A percentile compares a stretch with the other conserved stretches of the same genome.
These are phyloP conservation scores for Hetaerina titia DNA, from an alignment of 2,888 invertebrate species.

Conservation along the genomic window DNA sequence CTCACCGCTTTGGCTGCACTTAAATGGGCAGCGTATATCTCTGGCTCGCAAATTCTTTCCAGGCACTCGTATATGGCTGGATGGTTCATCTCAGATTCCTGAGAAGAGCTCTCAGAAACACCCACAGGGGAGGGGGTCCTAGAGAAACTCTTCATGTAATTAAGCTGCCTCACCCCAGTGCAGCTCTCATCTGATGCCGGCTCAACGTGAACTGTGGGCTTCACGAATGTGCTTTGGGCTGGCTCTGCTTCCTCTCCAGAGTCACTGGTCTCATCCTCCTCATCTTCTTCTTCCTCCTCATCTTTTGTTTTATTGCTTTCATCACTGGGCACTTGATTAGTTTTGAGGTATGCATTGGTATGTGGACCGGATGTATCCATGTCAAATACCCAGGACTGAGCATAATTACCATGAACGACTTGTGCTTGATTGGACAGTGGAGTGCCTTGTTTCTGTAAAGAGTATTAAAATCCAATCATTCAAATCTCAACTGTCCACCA, in stretches of 20 bases:
- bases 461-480: not conserved
- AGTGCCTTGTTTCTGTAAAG: conserved; percentile 58
- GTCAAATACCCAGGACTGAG: conserved; percentile 80
- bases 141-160: conserved; percentile 79
- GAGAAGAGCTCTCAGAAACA: conserved; percentile 75
- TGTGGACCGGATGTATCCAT: conserved; percentile 73
- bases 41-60: conserved; percentile 77
- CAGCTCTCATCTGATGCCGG: conserved; percentile 77
- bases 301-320: conserved; percentile 51
- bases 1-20: conserved; percentile 75
- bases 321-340: conserved; percentile 45
- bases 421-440: conserved; percentile 59
- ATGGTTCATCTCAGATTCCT: conserved; percentile 74
- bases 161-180: conserved; percentile 77
- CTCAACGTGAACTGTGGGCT: conserved; percentile 72
- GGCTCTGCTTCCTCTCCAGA: conserved; percentile 54
- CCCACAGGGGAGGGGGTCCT: conserved; percentile 78
- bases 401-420: conserved; percentile 74
- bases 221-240: conserved; percentile 41
- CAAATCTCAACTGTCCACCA: not conserved
- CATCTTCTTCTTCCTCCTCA: conserved; percentile 53
- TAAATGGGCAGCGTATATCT: conserved; percentile 77
- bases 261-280: conserved; percentile 55
- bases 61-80: conserved; percentile 77
- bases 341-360: conserved; percentile 63